phyloP scores from a whole-genome alignment of 2,888 invertebrate species.

The Sturmia bella region DNA sequence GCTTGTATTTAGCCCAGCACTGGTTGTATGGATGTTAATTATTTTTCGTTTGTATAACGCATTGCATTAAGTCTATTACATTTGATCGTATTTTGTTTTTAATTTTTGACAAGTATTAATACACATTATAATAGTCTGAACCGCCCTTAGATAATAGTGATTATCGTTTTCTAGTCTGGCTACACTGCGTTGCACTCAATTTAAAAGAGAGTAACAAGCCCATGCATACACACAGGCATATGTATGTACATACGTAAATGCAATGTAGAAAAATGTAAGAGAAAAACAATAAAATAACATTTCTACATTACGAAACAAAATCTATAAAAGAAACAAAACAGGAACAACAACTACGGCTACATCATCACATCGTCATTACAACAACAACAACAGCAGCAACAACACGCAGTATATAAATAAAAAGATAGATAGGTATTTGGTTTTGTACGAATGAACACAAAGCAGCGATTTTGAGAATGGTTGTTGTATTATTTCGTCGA shows the following conservation, averaged over 20 bases:
- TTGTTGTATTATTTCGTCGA: slow-evolving; percentile 8
- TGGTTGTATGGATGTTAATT: no score
- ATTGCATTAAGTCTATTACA: no score
- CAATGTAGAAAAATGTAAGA: slow-evolving; percentile 33
- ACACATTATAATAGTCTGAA: no score
- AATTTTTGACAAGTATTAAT: no score
- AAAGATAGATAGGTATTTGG: slow-evolving; percentile 29
- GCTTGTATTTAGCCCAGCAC: no score
- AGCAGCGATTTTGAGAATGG: slow-evolving; percentile 53
- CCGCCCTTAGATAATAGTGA: no score
- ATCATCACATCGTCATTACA: slow-evolving; percentile 28
- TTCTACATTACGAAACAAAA: slow-evolving; percentile 43
- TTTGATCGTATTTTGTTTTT: no score
- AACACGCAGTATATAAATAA: background rate
- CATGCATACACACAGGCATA: no score
- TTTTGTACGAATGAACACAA: slow-evolving; percentile 35
- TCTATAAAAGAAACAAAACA: slow-evolving; percentile 12
- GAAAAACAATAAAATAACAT: slow-evolving; percentile 17
- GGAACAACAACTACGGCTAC: slow-evolving; percentile 24
- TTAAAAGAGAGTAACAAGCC: background rate
- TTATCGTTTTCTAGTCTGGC: slow-evolving; percentile 1
- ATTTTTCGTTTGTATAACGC: no score
- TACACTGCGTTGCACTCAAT: slow-evolving; percentile 3
- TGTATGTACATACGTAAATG: background rate
- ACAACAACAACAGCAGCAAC: slow-evolving; percentile 40